A percentile compares a stretch with the other conserved stretches of the same genome.
phyloP scores from a whole-genome alignment of 64 coral and sea anemone genomes.

The Actinia equina region DNA sequence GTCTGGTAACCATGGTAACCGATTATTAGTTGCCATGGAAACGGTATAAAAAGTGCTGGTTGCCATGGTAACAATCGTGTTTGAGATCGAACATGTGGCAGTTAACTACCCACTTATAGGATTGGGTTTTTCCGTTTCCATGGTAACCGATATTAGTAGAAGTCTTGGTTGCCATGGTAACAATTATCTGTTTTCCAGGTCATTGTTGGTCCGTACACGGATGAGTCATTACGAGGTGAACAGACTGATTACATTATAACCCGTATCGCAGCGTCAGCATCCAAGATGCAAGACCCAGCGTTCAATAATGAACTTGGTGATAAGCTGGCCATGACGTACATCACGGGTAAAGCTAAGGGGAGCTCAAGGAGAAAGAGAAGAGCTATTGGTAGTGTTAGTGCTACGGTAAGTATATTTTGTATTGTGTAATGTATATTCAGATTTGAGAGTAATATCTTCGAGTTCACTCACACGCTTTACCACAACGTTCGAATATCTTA shows the following conservation, averaged over 20 bases:
- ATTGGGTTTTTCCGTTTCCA: constrained; percentile 30
- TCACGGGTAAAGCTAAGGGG: constrained; percentile 37
- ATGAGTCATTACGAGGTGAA: constrained; percentile 47
- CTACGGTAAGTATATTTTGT: constrained; percentile 37
- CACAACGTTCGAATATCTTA: no score
- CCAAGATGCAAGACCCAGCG: constrained; percentile 11
- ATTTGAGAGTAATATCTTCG: no score
- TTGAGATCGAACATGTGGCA: constrained; percentile 42
- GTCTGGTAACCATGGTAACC: no score
- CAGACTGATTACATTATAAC: constrained; percentile 54
- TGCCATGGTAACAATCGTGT: background rate
- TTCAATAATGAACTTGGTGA: constrained; percentile 52
- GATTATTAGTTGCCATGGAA: no score
- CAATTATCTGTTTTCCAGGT: constrained; percentile 31
- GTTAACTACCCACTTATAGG: constrained; percentile 26
- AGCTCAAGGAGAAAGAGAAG: constrained; percentile 51
- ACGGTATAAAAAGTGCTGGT: background rate
- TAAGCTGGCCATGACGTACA: constrained; percentile 71
- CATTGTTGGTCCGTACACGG: constrained; percentile 59
- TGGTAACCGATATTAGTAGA: no score
- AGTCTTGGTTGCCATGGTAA: background rate
- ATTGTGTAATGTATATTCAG: no score
- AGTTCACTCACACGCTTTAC: no score
- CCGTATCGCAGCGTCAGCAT: constrained; percentile 13
- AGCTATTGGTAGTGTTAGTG: constrained; percentile 74